Percentiles rank a stretch among this genome's conserved stretches.
Evolutionary conservation across 2,113 vertebrate genomes (phyloP).

Genomic region (Cisticola juncidis): DNA sequence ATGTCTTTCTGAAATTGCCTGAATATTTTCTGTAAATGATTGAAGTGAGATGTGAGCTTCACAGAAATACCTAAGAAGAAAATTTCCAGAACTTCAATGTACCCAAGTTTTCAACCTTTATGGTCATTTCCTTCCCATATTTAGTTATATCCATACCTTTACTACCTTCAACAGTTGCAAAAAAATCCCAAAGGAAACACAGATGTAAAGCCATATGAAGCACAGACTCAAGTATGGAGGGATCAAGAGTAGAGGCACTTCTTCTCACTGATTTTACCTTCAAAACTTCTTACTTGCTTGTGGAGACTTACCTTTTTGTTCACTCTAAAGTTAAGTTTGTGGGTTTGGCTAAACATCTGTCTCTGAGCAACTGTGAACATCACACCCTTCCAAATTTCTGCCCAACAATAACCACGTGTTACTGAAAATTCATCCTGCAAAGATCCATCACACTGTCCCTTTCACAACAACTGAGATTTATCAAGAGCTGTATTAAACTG

Average conservation of each 20-base stretch:
- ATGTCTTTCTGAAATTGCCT: conserved; percentile 3
- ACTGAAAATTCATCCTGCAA: background rate
- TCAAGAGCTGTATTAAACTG: background rate
- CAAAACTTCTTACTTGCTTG: background rate
- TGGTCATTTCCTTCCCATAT: background rate
- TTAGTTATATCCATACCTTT: background rate
- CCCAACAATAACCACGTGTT: background rate
- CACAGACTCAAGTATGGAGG: background rate
- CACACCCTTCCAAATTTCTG: background rate
- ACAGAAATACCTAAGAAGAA: background rate
- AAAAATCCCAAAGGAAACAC: background rate
- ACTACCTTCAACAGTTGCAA: background rate
- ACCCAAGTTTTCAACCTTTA: background rate
- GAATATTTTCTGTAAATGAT: background rate
- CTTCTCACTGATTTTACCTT: background rate
- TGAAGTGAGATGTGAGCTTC: background rate
- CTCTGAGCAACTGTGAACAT: background rate
- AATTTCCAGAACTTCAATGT: background rate
- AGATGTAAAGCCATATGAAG: background rate
- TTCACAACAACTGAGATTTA: background rate
- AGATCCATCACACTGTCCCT: background rate
- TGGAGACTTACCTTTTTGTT: background rate
- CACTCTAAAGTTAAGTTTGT: background rate
- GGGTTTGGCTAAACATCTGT: background rate
- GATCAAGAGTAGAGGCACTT: background rate